Base-by-base conservation (phyloP, 2,113 vertebrate species). In the Tetrax tetrax region DNA sequence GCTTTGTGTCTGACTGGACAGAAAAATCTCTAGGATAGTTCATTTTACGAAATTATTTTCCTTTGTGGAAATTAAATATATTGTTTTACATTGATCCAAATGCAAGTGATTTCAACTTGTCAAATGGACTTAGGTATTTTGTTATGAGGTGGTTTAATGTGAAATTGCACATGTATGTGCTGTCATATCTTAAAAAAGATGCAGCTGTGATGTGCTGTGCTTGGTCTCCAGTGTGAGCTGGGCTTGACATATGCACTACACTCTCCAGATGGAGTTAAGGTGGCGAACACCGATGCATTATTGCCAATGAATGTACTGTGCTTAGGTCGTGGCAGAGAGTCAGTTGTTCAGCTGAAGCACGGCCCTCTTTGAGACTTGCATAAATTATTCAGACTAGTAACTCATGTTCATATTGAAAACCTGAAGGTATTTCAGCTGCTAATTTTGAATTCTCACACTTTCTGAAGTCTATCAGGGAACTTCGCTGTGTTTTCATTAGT, bases 181-280 rank as follows among this genome's bases (percentile, higher is more conserved):
- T 66, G 76, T 37, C 2, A 0, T 12, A 1, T 25, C 19, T 72
- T 9, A 16, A 6, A 45, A 6, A 14, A 27, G 48, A 5, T 54
- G 29, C 14, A 23, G 15, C 19, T 33, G 10, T 27, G 23, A 12
- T 47, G 38, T 54, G 17, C 24, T 28, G 3, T n/a, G 66, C 45
- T 70, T 56, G 15, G 12, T 69, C 27, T 66, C n/a, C 45, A 54
- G 51, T 1, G 4, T 23, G 41, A 51, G 31, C 13, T 70, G 37
- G 38, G 11, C 31, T 81, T 1, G 0, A 22, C 6, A 4, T 23
- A 1, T 3, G 59, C 45, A 5, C 25, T 70, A 47, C 4, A 1
- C 20, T 11, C 38, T 70, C 15, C 3, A 1, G 7, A 6, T 21
- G 35, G 53, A 22, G 22, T 47, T 12, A 2, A 24, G 38, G 12